Evolutionary conservation across 2,797 vertebrate genomes (phyloP).

Genomic region (Poeciliopsis gracilis): DNA sequence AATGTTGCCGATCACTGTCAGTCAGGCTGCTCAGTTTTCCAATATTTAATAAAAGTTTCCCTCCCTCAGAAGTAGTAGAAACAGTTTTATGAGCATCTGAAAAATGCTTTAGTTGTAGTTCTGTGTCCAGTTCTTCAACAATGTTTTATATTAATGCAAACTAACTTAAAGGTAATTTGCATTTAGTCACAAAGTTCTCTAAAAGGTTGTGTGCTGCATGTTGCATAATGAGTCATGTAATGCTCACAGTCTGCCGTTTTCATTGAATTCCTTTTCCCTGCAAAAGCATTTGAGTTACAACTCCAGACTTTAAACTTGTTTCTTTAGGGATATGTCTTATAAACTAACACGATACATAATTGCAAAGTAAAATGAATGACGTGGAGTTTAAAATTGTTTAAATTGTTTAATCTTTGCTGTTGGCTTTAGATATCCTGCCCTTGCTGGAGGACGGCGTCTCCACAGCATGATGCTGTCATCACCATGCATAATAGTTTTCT

Average conservation of each 20-base stretch:
- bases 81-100: background rate
- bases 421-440: background rate
- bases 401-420: background rate
- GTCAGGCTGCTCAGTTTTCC: background rate
- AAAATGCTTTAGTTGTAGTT: background rate
- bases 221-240: constrained; percentile 6
- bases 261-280: background rate
- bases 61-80: background rate
- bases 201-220: background rate
- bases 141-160: background rate
- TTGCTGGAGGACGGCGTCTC: background rate
- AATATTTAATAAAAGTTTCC: constrained; percentile 3
- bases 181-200: background rate
- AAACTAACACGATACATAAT: background rate
- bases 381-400: background rate
- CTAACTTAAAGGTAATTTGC: background rate
- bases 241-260: background rate
- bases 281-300: background rate
- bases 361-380: background rate
- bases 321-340: background rate
- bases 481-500: background rate
- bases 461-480: background rate
- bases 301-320: background rate
- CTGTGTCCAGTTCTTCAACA: background rate
- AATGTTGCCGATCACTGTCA: background rate